Evolutionary conservation across 2,113 vertebrate genomes (phyloP).

Genomic region (Sula dactylatra): DNA sequence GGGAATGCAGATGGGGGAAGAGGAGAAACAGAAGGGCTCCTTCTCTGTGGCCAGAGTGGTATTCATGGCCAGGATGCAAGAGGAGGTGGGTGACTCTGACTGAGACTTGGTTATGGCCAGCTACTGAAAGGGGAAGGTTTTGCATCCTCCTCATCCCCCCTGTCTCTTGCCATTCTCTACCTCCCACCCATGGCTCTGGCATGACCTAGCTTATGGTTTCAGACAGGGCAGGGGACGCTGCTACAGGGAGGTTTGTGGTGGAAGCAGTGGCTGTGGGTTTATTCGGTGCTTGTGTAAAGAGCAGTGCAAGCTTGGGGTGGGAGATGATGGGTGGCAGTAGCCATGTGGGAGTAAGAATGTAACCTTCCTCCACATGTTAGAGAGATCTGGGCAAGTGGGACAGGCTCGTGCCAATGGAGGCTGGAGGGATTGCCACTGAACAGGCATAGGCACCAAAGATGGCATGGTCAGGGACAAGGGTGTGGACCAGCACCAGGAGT

Average conservation of each 20-base stretch:
- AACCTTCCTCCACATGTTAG: not conserved
- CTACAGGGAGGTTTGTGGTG: not conserved
- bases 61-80: not conserved
- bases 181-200: not conserved
- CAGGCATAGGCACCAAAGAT: not conserved
- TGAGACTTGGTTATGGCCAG: not conserved
- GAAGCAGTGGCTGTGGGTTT: not conserved
- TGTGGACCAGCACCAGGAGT: not conserved
- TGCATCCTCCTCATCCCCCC: not conserved
- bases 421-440: not conserved
- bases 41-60: not conserved
- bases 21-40: not conserved
- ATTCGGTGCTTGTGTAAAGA: not conserved
- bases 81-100: not conserved
- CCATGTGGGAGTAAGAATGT: not conserved
- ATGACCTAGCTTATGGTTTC: not conserved
- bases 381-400: not conserved
- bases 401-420: fast-evolving
- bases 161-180: not conserved
- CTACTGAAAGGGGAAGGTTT: not conserved
- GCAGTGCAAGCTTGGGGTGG: not conserved
- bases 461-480: not conserved
- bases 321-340: not conserved
- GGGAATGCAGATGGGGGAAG: not conserved
- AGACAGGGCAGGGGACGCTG: not conserved